phyloP scores from a whole-genome alignment of 2,888 invertebrate genomes.

The Drosophila mulleri region DNA sequence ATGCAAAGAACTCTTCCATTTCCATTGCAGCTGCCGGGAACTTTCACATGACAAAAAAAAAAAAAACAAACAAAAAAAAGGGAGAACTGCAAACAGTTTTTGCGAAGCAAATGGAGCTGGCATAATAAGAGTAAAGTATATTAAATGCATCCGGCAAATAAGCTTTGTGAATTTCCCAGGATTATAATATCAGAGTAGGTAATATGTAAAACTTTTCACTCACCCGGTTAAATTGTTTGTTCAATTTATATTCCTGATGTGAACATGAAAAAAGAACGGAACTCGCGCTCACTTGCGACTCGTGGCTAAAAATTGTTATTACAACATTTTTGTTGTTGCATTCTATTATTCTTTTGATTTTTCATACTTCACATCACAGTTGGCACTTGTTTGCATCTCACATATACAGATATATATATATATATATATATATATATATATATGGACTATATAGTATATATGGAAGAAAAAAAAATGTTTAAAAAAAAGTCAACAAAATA shows the following conservation, averaged over 20 bases:
- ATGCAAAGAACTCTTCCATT: background rate
- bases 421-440: background rate
- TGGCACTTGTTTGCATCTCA: conserved; percentile 41
- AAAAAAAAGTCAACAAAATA: conserved; percentile 9
- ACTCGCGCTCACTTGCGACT: conserved; percentile 12
- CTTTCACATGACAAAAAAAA: conserved; percentile 5
- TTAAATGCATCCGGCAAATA: background rate
- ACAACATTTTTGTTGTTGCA: background rate
- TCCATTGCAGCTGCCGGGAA: background rate
- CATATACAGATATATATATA: too few species aligned
- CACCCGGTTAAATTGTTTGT: conserved; percentile 28
- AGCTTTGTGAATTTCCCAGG: background rate
- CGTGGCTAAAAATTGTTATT: conserved; percentile 4
- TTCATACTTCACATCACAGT: conserved; percentile 15
- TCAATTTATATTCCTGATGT: conserved; percentile 23
- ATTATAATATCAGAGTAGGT: background rate
- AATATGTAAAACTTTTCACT: conserved; percentile 23
- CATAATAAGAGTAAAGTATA: background rate
- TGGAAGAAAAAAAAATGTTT: conserved; percentile 1
- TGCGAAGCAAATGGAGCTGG: background rate
- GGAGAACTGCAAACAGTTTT: conserved; percentile 6
- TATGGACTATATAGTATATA: background rate
- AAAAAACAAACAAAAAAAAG: background rate
- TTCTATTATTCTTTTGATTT: background rate
- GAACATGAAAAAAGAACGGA: conserved; percentile 10